These are phyloP conservation scores for Myotis myotis DNA, from an alignment of 2,797 vertebrate genomes.

Conservation along the genomic window DNA sequence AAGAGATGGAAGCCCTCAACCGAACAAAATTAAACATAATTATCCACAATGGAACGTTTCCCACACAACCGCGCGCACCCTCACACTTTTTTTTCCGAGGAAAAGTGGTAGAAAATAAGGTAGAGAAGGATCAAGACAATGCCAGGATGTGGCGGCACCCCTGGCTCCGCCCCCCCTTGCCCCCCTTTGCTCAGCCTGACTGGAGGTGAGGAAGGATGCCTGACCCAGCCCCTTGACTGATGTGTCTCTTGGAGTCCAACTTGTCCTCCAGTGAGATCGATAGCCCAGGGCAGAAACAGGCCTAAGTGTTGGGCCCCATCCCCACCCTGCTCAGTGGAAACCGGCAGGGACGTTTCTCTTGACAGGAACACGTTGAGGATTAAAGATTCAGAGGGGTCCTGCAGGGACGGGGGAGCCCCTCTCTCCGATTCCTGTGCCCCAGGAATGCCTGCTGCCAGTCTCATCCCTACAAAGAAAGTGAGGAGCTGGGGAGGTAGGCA, in stretches of 20 bases:
- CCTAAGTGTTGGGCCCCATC: neutral
- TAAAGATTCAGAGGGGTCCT: neutral
- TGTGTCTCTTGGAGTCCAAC: neutral
- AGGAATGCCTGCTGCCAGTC: neutral
- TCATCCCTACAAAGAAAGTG: neutral
- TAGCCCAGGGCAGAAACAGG: neutral
- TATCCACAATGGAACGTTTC: neutral
- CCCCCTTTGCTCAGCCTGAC: neutral
- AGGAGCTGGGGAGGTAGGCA: neutral
- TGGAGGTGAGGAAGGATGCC: neutral
- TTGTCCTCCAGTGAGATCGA: neutral
- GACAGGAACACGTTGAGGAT: neutral
- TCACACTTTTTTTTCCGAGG: neutral
- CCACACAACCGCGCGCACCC: neutral
- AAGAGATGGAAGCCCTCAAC: slow-evolving; percentile 59
- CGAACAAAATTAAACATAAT: slow-evolving; percentile 55
- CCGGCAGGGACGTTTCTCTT: neutral
- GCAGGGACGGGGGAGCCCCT: neutral
- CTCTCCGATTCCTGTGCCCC: neutral
- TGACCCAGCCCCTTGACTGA: neutral
- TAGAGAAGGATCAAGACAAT: neutral
- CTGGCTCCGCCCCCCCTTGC: neutral
- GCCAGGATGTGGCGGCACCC: neutral
- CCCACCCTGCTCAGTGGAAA: neutral
- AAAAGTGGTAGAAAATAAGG: neutral